phyloP scores from a whole-genome alignment of 2,888 invertebrate species.

The Orthonevra nobilis region DNA sequence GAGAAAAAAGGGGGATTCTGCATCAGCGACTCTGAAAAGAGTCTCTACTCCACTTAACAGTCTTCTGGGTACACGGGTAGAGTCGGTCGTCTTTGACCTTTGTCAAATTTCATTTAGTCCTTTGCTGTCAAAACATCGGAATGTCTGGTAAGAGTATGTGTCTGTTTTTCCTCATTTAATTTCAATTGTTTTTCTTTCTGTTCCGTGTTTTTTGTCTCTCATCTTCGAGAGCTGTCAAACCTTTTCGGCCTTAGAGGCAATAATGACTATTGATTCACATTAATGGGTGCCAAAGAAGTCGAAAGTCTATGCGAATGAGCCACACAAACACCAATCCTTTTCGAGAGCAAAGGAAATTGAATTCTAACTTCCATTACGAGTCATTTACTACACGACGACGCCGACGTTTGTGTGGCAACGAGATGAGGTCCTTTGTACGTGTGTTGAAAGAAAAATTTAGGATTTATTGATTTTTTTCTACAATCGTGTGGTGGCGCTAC shows the following conservation, averaged over 20 bases:
- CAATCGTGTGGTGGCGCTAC: background rate
- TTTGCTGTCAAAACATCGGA: constrained; percentile 45
- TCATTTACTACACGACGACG: constrained; percentile 42
- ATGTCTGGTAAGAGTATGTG: constrained; percentile 11
- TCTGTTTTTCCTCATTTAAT: constrained; percentile 18
- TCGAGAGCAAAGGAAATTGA: constrained; percentile 63
- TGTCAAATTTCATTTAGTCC: constrained; percentile 52
- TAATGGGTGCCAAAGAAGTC: constrained; percentile 41
- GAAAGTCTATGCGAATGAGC: no score
- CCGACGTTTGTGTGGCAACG: constrained; percentile 37
- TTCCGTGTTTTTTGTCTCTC: background rate
- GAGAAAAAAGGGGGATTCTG: background rate
- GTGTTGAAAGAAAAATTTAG: constrained; percentile 53
- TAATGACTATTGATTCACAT: constrained; percentile 64
- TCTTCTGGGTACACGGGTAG: no score
- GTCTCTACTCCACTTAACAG: constrained; percentile 19
- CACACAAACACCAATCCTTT: constrained; percentile 39
- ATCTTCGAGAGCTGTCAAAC: constrained; percentile 55
- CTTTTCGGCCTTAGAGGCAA: constrained; percentile 42
- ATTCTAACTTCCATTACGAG: constrained; percentile 65
- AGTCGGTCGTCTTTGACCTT: constrained; percentile 44
- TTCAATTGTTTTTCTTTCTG: constrained; percentile 48
- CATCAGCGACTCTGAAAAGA: background rate
- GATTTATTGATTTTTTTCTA: constrained; percentile 65
- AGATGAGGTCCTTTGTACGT: constrained; percentile 56